Evolutionary conservation across 2,113 vertebrate genomes (phyloP), one percentile per base, ranked within the genome.

Genomic region (Brachypodius melanocephalos): DNA sequence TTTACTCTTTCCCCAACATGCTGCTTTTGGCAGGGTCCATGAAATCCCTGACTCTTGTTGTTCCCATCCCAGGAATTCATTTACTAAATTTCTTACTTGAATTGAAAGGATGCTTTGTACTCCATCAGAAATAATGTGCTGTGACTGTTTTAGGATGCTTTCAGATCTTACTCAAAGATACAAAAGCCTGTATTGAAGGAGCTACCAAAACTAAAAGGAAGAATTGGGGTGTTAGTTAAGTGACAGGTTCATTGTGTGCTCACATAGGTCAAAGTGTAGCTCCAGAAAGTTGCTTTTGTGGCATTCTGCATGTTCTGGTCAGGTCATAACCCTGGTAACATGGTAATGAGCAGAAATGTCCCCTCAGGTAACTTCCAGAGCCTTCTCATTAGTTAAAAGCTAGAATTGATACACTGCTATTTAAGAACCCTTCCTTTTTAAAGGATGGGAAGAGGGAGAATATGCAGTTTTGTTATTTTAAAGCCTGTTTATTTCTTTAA

Each of bases 1-100:
- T 21, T 58, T 38, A 0, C 3, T 29, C 17, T n/a, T 63, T 54
- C 26, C 26, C 26, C 18, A 14, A 0, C 0, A 0, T 49, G 46
- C 42, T 89, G 63, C 26, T 93, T 19, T 3, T 9, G 48, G 65
- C 55, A 51, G 34, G 45, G 45, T 28, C 62, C 10, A 5, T 68
- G 13, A 63, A 89, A 55, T 54, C 25, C 40, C 29, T 12, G 12
- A 29, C 9, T 3, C 2, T 36, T 51, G 16, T 22, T 77, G 42
- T 80, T 85, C 28, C 29, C 34, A 40, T 49, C 52, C 28, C 57
- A 79, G 45, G 40, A 46, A 32, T 31, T 40, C 0, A 15, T 63
- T 28, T 24, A 6, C n/a, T 52, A 58, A 3, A 54, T 71, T 71
- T 71, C 55, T 88, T 36, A n/a, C 8, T 1, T 32, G 7, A 72